Base-by-base conservation (phyloP, 2,113 vertebrate genomes). In the Neotoma lepida region DNA sequence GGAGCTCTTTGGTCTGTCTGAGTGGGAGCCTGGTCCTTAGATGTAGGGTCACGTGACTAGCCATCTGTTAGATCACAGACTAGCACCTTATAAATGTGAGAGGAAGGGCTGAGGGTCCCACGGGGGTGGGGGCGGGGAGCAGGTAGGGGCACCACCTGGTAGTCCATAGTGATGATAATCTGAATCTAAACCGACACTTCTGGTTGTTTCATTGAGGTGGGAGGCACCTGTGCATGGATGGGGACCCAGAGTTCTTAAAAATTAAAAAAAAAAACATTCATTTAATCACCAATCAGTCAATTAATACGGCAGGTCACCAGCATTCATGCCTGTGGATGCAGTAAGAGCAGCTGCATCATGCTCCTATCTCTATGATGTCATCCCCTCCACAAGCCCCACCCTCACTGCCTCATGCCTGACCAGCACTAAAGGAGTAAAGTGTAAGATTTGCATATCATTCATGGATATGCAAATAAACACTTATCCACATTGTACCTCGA, bases 121-220 rank as follows among this genome's bases (percentile, higher is more conserved):
- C 1, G 1, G n/a, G 33, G 9, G 9, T 1, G 2, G 17, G 46
- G 24, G 73, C 4, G 54, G 58, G 58, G n/a, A n/a, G n/a, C n/a
- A 10, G 4, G 3, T 22, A 39, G 39, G 80, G 8, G 30, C 4
- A 4, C 17, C n/a, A 82, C 56, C 54, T 82, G 22, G n/a, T 82
- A 61, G n/a, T 41, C n/a, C 54, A 28, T 61, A 61, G 56, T 82
- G 8, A 39, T 39, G 39, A 5, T 82, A 58, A 58, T 82, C n/a
- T 1, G 17, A 30, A 82, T 41, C 26, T 61, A 82, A 61, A 41
- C 80, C 39, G n/a, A 61, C 4, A 61, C n/a, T 81, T 82, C 2
- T 1, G 26, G 56, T 41, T 6, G 3, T 26, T 39, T 28, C 80
- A 2, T 82, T 82, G 54, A 56, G 51, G 54, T 2, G 13, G 35